phyloP scores from a whole-genome alignment of 1,140 invertebrate genomes.

The Drosophila insularis region DNA sequence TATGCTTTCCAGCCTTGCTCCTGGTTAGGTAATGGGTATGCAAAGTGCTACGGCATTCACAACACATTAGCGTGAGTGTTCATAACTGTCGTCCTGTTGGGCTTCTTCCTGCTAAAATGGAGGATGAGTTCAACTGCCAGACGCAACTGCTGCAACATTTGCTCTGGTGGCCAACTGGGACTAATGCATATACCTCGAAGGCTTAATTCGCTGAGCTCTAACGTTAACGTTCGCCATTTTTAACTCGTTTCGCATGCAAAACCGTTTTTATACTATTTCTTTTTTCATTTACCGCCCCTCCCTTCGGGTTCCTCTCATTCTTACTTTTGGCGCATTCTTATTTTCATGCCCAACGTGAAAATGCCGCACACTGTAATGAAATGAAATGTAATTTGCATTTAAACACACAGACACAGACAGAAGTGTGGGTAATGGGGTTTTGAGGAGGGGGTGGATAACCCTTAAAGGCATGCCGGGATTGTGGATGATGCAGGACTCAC shows the following conservation, averaged over 20 bases:
- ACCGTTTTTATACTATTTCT: slow-evolving; percentile 8
- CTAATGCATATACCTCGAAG: slow-evolving; percentile 72
- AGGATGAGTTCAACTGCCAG: slow-evolving; percentile 50
- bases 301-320: neutral
- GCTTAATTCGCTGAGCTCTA: slow-evolving; percentile 55
- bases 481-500: slow-evolving; percentile 12
- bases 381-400: slow-evolving; percentile 80
- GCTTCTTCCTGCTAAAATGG: neutral
- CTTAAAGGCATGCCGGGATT: slow-evolving; percentile 33
- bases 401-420: slow-evolving; percentile 47
- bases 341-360: slow-evolving; percentile 63
- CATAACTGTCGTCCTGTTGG: slow-evolving; percentile 61
- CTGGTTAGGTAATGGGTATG: slow-evolving; percentile 21
- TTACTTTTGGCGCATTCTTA: slow-evolving; percentile 51
- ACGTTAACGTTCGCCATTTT: slow-evolving; percentile 75
- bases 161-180: slow-evolving; percentile 25
- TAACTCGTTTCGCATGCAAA: slow-evolving; percentile 73
- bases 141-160: slow-evolving; percentile 19
- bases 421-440: neutral
- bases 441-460: neutral
- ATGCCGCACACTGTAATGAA: slow-evolving; percentile 74
- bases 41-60: slow-evolving; percentile 68
- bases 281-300: slow-evolving; percentile 15
- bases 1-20: neutral
- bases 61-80: slow-evolving; percentile 76